Evolutionary conservation across 1,140 invertebrate genomes (phyloP), one percentile per base, ranked within the genome.

Genomic region (Argopecten irradians): DNA sequence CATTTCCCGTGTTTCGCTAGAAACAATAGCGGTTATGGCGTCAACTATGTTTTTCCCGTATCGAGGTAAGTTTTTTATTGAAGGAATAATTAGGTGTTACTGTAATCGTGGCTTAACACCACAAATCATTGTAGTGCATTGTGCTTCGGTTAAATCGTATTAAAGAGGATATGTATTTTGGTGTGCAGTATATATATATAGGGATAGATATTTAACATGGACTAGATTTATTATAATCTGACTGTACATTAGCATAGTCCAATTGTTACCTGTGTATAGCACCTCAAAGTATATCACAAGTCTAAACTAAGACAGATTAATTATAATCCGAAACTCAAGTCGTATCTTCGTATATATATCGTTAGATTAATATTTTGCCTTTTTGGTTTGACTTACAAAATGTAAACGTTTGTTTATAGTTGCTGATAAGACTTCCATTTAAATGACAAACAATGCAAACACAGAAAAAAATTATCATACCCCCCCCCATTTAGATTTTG

Each of bases 31-130:
- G 22, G 28, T 71, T 71, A 71, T 71, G 55, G 28, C 55, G n/a
- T 71, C 55, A 28, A n/a, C 55, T 5, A 71, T 71, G 55, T 71
- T 71, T 71, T 71, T 71, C 55, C 55, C 55, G 55, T 71, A 71
- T 71, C 55, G 55, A 71, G 55, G 55, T 71, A 16, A 71, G 55
- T 28, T 1, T 28, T 71, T 71, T 28, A 71, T 71, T 28, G 0
- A 11, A 11, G n/a, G 28, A 8, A 19, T 55, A 55, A 55, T 46
- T 46, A 46, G 19, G 2, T 16, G 43, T 11, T 28, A n/a, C 13
- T 5, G 7, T 71, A 71, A 71, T 71, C 55, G 2, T 71, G 5
- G 22, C 8, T 5, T 71, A 28, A 71, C 22, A 7, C 14, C 5
- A 71, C 28, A 71, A n/a, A n/a, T 28, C 7, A 71, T 11, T 55